These are phyloP conservation scores for Lamellibrachia luymesi DNA, from an alignment of 1,140 invertebrate species.

Conservation along the genomic window DNA sequence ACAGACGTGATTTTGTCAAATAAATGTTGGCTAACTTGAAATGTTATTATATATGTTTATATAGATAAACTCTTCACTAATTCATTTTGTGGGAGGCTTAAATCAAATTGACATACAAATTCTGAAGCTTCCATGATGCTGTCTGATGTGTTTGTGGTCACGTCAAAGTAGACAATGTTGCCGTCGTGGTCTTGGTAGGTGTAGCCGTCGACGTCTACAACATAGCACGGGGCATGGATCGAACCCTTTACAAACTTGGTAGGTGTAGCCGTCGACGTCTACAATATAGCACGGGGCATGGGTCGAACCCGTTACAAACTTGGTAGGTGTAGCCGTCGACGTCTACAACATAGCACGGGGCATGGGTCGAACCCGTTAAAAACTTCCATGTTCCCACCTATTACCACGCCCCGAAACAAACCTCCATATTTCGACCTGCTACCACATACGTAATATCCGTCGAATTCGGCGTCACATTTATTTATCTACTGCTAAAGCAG, in stretches of 20 bases:
- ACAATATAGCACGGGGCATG: too few relatives aligned
- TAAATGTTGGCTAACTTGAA: background rate
- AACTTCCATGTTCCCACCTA: too few relatives aligned
- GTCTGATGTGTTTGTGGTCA: background rate
- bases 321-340: background rate
- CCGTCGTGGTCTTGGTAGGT: background rate
- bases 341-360: too few relatives aligned
- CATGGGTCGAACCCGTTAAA: too few relatives aligned
- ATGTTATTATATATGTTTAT: background rate
- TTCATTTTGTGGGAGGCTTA: background rate
- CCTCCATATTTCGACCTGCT: too few relatives aligned
- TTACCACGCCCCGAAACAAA: too few relatives aligned
- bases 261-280: background rate
- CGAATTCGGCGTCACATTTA: too few relatives aligned
- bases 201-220: background rate
- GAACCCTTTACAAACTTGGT: background rate
- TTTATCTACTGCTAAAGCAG: too few relatives aligned
- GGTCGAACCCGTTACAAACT: background rate
- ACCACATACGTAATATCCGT: too few relatives aligned
- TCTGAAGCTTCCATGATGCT: background rate
- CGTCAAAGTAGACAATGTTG: background rate
- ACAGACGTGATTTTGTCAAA: background rate
- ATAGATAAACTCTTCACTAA: background rate
- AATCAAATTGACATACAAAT: background rate
- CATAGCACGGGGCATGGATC: background rate